Base-by-base conservation (phyloP, 2,888 invertebrate genomes). In the Poecilobothrus nobilitatus region DNA sequence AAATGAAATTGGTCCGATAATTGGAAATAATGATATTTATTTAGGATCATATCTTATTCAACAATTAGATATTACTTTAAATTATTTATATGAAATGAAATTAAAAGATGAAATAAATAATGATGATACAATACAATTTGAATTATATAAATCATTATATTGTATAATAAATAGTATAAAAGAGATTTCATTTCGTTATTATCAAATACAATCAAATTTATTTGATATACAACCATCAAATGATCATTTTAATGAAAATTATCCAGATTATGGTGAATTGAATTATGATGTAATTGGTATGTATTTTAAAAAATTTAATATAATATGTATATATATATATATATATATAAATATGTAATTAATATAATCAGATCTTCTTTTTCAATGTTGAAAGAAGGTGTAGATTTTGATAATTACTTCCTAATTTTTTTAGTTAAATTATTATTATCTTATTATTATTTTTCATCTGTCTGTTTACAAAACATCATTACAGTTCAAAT, bases 261-360 rank as follows among this genome's bases (percentile, higher is more conserved):
- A 71, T 69, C 70, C 71, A 8, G 71, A 71, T 37, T 71, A 71
- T 66, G 69, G 66, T 12, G 68, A 67, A 37, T 33, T 71, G 12
- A 66, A 70, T 68, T 68, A 69, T 37, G 34, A 64, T n/a, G 5
- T 63, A 27, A 37, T 71, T 65, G 53, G 53, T 53, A 18, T 53
- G 53, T 41, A 27, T 27, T 27, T 27, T 27, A 27, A n/a, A n/a
- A n/a, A n/a, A n/a, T n/a, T n/a, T n/a, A n/a, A n/a, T n/a, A n/a
- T n/a, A n/a, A n/a, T n/a, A n/a, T n/a, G n/a, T n/a, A n/a, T n/a
- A n/a, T n/a, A n/a, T n/a, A n/a, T n/a, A n/a, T n/a, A n/a, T n/a
- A n/a, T n/a, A n/a, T n/a, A n/a, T n/a, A n/a, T n/a, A n/a, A n/a
- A n/a, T n/a, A n/a, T n/a, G n/a, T n/a, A n/a, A n/a, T n/a, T n/a